Conservation (phyloP, 2,797 vertebrate species). For the Allobates femoralis region DNA sequence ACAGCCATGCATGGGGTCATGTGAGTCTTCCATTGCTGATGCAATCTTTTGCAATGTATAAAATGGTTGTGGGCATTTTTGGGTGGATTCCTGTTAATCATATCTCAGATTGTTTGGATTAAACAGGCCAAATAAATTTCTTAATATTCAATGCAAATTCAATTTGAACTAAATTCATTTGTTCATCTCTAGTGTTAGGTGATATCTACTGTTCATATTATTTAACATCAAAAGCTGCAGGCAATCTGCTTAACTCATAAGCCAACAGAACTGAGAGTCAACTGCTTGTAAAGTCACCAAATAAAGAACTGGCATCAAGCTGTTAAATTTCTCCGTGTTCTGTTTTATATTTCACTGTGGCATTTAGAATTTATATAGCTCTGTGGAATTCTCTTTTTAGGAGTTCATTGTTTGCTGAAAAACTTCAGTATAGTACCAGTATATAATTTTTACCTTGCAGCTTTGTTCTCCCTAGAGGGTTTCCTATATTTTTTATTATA, state of each 20-base stretch:
- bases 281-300: not conserved
- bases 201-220: not conserved
- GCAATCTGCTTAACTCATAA: not conserved
- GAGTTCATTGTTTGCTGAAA: slow-evolving; percentile 2
- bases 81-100: too few species aligned
- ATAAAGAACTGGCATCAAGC: not conserved
- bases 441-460: not conserved
- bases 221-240: not conserved
- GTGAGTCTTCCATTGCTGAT: too few species aligned
- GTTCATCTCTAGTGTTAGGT: too few species aligned
- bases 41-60: too few species aligned
- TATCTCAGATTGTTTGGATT: too few species aligned
- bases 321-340: slow-evolving; percentile 16
- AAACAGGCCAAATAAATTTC: too few species aligned
- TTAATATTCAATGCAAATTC: too few species aligned
- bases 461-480: not conserved
- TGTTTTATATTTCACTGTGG: slow-evolving; percentile 11
- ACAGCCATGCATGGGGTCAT: too few species aligned
- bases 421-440: not conserved
- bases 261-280: not conserved
- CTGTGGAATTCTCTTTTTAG: slow-evolving; percentile 11
- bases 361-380: slow-evolving; percentile 37
- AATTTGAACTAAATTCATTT: too few species aligned
- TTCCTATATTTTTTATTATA: not conserved
- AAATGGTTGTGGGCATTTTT: too few species aligned